Evolutionary conservation across 2,888 invertebrate species (phyloP).

Genomic region (Auanema freiburgensis): DNA sequence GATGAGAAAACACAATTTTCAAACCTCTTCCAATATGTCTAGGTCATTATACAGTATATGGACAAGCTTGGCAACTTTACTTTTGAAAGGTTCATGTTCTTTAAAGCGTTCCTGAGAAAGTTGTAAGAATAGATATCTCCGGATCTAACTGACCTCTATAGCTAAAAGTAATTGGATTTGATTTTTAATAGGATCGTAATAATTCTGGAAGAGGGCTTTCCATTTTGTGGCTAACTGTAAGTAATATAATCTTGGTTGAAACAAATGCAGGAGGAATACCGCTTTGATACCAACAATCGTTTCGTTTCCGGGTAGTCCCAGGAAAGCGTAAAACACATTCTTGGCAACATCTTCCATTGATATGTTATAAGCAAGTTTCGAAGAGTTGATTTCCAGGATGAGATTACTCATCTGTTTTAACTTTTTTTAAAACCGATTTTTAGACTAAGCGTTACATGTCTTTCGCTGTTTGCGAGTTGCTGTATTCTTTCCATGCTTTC

Average conservation of each 20-base stretch:
- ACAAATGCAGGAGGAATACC: constrained; percentile 16
- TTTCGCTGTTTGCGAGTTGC: constrained; percentile 17
- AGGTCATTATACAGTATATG: constrained; percentile 43
- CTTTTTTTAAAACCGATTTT: too few species aligned
- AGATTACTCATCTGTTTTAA: constrained; percentile 50
- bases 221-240: constrained; percentile 45
- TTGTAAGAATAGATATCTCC: neutral
- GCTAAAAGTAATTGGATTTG: constrained; percentile 51
- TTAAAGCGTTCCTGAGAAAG: constrained; percentile 27
- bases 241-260: neutral
- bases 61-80: constrained; percentile 31
- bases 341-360: constrained; percentile 50
- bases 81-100: neutral
- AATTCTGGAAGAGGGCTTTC: constrained; percentile 48
- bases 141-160: constrained; percentile 36
- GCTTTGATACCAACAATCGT: constrained; percentile 17
- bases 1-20: neutral
- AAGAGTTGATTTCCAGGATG: constrained; percentile 61
- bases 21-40: constrained; percentile 36
- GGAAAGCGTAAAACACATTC: constrained; percentile 47
- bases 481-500: constrained; percentile 41
- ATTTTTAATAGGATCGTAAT: constrained; percentile 36
- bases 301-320: constrained; percentile 29
- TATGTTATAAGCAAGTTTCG: constrained; percentile 59
- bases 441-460: too few species aligned